Evolutionary conservation across 2,797 vertebrate genomes (phyloP), one percentile per base, ranked within the genome.

Genomic region (Phrynocephalus forsythii): DNA sequence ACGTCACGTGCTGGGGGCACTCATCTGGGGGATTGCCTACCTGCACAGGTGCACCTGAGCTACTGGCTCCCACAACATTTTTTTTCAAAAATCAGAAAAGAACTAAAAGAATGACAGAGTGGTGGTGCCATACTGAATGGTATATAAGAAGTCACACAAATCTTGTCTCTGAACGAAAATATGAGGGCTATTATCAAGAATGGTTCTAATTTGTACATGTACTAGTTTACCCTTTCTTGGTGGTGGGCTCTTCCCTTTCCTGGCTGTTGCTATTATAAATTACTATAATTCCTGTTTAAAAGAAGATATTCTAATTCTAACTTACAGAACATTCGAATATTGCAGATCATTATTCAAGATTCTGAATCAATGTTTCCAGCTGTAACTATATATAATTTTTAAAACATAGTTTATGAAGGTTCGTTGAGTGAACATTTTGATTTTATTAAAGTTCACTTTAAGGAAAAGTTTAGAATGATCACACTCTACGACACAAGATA

Each of bases 341-440:
- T 94, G 96, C 95, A 95, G 95, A 97, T 95, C 94, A 93, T 77
- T 95, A 91, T 96, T 96, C 89, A 93, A 97, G 94, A 94, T 95
- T 95, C 93, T 93, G 92, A 82, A 86, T 91, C 95, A 96, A 93
- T 90, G 90, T 95, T 96, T 96, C 95, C 94, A 96, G 96, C 96
- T 97, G 95, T 96, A 96, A 96, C 90, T 91, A 96, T 96, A 94
- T 96, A 96, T 97, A 96, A 97, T 97, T 97, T 97, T 97, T 93
- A 97, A 96, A 95, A 87, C 96, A 94, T 94, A 95, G 94, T 95
- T 96, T 95, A 92, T 95, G 95, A 96, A 91, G 69, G 87, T 91
- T 96, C 90, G 93, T 94, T 91, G 83, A 94, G 91, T 13, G 33
- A 30, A 52, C 26, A 72, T 77, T 44, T 44, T 68, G 38, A 76